Evolutionary conservation across 2,888 invertebrate species (phyloP), one percentile per base, ranked within the genome.

Genomic region (Siphlonurus alternatus): DNA sequence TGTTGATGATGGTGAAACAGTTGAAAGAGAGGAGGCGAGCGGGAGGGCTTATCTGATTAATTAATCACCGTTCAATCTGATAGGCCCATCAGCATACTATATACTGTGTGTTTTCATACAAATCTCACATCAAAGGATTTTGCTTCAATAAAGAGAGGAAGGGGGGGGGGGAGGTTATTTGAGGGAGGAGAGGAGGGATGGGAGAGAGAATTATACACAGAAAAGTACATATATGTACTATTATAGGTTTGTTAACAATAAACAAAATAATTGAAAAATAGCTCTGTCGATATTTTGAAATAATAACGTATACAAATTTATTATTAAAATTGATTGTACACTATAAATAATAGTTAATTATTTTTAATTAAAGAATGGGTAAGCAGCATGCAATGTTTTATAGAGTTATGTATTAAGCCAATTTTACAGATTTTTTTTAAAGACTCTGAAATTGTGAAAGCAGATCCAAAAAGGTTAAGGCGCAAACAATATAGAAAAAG

Each of bases 11-110:
- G 5, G 38, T 10, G n/a, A n/a, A n/a, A n/a, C n/a, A n/a, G n/a
- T n/a, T n/a, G n/a, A 51, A 51, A 51, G 53, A 10, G 53, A 51
- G 53, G 10, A 51, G 10, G 53, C 66, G 64, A 65, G 63, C 65
- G 66, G 65, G 66, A 67, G 64, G 59, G 66, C 65, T 67, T 67
- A 67, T 67, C 67, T 67, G 67, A 67, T 67, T 67, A 67, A 67
- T 67, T 67, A 67, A 67, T 67, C 67, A 64, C 64, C 61, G 66
- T 67, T 66, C 67, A 67, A 67, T 67, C 67, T 67, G 66, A 62
- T 65, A 54, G 64, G 64, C 61, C 56, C 19, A 20, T 22, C 56
- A 22, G 7, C 56, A 22, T 56, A 15, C 38, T 38, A 38, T 15
- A 10, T 10, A 10, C 5, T 38, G 38, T 38, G 15, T 56, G 56